Evolutionary conservation across 2,113 vertebrate genomes (phyloP), one percentile per base, ranked within the genome.

Genomic region (Hyla sarda): DNA sequence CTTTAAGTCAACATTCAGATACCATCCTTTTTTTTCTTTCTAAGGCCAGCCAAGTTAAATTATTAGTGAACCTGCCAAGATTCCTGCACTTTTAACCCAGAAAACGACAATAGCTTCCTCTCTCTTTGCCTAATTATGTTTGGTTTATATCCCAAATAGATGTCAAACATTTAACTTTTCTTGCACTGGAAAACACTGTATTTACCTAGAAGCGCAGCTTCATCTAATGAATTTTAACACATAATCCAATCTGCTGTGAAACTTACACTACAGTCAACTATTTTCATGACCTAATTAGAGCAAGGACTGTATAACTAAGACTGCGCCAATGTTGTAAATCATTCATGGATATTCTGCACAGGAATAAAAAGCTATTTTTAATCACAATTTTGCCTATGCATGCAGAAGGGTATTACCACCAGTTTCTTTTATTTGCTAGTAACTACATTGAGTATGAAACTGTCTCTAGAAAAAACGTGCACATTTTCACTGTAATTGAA

Each of bases 321-420:
- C 83, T 76, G 83, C 83, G 48, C 62, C 83, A 65, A 62, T 76
- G 83, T 76, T 76, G 71, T 84, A 84, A 84, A 84, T 84, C 83
- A 84, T 84, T 76, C 72, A 84, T 84, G 83, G 72, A 47, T 84
- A 84, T 84, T 84, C 83, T 62, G 72, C 72, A 84, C 72, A 76
- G 56, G 54, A 84, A 84, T 84, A 84, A 84, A 84, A 84, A 84
- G 83, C 72, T 76, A 76, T 84, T 75, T 84, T 84, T 84, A 84
- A 84, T 84, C 83, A 76, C 83, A 76, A 48, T 84, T 84, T 84
- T 84, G 83, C 56, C 72, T 84, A 47, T 76, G 83, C 37, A 76
- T 84, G 83, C 73, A 84, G 72, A 84, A 84, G 71, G 56, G 25
- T 65, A 84, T 75, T 76, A 60, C 82, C n/a, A 48, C 75, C 71